Conservation (phyloP, 2,113 vertebrate genomes). For the Pavo muticus region DNA sequence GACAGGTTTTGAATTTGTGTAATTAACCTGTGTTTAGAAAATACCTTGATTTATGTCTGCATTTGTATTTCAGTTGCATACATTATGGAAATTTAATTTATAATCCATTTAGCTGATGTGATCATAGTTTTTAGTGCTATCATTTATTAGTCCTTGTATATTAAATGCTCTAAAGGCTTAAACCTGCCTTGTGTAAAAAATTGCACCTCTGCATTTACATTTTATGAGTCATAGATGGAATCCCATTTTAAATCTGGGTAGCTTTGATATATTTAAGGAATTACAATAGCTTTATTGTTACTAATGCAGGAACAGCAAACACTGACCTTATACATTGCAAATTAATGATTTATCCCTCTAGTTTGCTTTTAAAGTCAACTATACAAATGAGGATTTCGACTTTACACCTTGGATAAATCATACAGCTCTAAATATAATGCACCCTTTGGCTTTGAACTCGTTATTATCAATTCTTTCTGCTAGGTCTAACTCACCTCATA, state of each 20-base stretch:
- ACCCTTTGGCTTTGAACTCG: constrained; percentile 70
- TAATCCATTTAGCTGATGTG: constrained; percentile 99
- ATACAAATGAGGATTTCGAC: constrained; percentile 70
- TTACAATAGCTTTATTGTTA: constrained; percentile 75
- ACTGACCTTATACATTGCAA: constrained; percentile 73
- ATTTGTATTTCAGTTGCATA: constrained; percentile 94
- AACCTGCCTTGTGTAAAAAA: constrained; percentile 85
- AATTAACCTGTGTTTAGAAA: constrained; percentile 99
- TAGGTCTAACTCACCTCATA: constrained; percentile 38
- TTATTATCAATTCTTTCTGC: constrained; percentile 56
- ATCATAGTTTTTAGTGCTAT: constrained; percentile 93
- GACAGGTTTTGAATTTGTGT: constrained; percentile 91
- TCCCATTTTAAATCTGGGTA: constrained; percentile 87
- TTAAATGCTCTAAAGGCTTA: constrained; percentile 88
- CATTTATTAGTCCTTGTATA: constrained; percentile 96
- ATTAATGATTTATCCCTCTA: constrained; percentile 74
- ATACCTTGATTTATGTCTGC: constrained; percentile 94
- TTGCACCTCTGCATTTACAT: constrained; percentile 88
- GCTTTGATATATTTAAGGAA: constrained; percentile 73
- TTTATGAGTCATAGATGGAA: constrained; percentile 93
- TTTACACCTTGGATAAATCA: constrained; percentile 75
- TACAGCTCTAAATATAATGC: constrained; percentile 44
- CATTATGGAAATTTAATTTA: constrained; percentile 99
- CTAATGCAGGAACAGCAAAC: constrained; percentile 76
- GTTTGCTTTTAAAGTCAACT: constrained; percentile 74